phyloP scores from a whole-genome alignment of 2,113 vertebrate genomes.

The Mionectes macconnelli region DNA sequence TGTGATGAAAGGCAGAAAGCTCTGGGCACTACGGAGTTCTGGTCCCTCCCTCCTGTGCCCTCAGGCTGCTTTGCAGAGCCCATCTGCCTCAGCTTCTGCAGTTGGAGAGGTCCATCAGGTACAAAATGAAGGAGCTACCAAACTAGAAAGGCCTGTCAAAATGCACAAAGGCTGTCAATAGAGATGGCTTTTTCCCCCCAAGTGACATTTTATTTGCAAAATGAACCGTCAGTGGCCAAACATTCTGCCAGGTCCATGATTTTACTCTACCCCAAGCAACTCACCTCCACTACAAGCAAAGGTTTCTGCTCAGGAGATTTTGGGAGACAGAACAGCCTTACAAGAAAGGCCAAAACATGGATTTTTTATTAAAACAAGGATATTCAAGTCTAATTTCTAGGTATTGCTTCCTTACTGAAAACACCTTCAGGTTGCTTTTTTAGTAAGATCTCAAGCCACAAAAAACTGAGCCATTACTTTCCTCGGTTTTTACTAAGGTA shows the following conservation, averaged over 20 bases:
- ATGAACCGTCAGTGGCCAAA: conserved; percentile 15
- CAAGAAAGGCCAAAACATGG: not conserved
- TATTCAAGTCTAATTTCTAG: not conserved
- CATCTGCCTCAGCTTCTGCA: conserved; percentile 67
- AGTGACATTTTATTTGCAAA: conserved; percentile 43
- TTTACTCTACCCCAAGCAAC: not conserved
- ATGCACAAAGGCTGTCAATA: conserved; percentile 53
- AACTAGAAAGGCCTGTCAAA: conserved; percentile 55
- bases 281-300: not conserved
- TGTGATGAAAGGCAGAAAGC: conserved; percentile 57
- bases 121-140: conserved; percentile 30
- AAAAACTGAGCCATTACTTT: not conserved
- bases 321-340: not conserved
- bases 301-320: not conserved
- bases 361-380: not conserved
- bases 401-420: not conserved
- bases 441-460: not conserved
- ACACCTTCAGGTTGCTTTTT: not conserved
- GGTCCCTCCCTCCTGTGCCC: conserved; percentile 57
- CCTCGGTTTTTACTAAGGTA: not conserved
- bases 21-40: conserved; percentile 8
- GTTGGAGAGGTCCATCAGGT: conserved; percentile 33
- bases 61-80: conserved; percentile 68
- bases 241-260: not conserved
- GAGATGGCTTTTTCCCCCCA: conserved; percentile 11